phyloP scores from a whole-genome alignment of 2,888 invertebrate species.

The Ryuthela nishihirai region DNA sequence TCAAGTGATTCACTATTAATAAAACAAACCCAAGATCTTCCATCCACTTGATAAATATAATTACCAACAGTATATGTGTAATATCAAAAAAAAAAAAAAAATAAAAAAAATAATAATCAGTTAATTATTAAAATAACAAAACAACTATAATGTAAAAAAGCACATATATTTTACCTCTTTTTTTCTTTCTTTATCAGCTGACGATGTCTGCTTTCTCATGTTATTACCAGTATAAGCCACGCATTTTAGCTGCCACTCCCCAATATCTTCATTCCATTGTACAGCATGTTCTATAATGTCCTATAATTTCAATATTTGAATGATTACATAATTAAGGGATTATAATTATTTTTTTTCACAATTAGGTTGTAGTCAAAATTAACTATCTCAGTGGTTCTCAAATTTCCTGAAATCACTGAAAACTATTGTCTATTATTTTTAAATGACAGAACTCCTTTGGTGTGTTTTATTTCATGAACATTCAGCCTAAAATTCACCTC shows the following conservation, averaged over 20 bases:
- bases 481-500: too few relatives aligned
- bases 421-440: too few relatives aligned
- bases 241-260: constrained; percentile 96
- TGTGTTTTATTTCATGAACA: too few relatives aligned
- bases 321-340: too few relatives aligned
- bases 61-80: background rate
- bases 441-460: too few relatives aligned
- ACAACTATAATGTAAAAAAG: background rate
- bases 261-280: constrained; percentile 97
- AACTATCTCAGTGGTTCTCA: too few relatives aligned
- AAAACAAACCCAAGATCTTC: background rate
- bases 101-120: background rate
- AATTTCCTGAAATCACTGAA: too few relatives aligned
- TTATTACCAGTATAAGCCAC: constrained; percentile 99
- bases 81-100: background rate
- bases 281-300: constrained; percentile 85
- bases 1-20: background rate
- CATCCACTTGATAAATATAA: too few relatives aligned
- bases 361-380: too few relatives aligned
- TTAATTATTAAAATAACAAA: background rate
- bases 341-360: too few relatives aligned
- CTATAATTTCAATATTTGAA: too few relatives aligned
- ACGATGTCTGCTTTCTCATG: constrained; percentile 61
- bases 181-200: constrained; percentile 49
- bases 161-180: constrained; percentile 44